A percentile compares a stretch with the other conserved stretches of the same genome.
phyloP scores from a whole-genome alignment of 2,888 invertebrate species.

The Maniola hyperantus region DNA sequence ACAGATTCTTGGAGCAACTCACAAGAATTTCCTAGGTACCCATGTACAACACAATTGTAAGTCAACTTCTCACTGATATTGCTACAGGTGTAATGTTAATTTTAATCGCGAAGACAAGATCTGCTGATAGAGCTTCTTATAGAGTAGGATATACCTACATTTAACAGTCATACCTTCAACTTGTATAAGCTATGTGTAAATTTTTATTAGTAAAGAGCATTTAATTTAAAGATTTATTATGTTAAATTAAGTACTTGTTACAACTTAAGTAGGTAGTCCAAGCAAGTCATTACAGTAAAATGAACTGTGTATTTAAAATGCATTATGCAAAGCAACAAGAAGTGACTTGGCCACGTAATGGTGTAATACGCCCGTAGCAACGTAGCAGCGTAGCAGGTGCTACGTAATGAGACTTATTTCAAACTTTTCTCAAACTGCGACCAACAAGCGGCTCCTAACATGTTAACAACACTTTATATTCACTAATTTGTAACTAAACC shows the following conservation, averaged over 20 bases:
- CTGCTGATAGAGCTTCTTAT: too few relatives aligned
- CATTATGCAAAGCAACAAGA: slow-evolving; percentile 38
- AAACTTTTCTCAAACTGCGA: slow-evolving; percentile 34
- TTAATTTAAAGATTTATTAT: not conserved
- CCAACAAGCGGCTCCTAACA: slow-evolving; percentile 7
- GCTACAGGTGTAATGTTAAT: too few relatives aligned
- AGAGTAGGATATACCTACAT: too few relatives aligned
- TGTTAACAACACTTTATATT: slow-evolving; percentile 9
- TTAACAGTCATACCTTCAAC: too few relatives aligned
- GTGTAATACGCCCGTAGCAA: slow-evolving; percentile 32
- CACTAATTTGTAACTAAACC: slow-evolving; percentile 7
- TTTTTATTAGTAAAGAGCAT: too few relatives aligned
- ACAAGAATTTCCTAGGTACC: too few relatives aligned
- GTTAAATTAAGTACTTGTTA: not conserved
- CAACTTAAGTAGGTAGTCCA: not conserved
- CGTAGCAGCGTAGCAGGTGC: slow-evolving; percentile 42
- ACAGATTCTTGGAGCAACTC: too few relatives aligned
- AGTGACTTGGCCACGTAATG: slow-evolving; percentile 32
- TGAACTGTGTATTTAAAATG: slow-evolving; percentile 24
- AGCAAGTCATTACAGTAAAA: slow-evolving; percentile 28
- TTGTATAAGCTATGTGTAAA: too few relatives aligned
- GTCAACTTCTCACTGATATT: too few relatives aligned
- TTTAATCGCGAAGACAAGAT: too few relatives aligned
- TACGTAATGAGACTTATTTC: slow-evolving; percentile 42
- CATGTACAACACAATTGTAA: too few relatives aligned